Evolutionary conservation across 2,888 invertebrate species (phyloP).

Genomic region (Ichneumoninae sp.): DNA sequence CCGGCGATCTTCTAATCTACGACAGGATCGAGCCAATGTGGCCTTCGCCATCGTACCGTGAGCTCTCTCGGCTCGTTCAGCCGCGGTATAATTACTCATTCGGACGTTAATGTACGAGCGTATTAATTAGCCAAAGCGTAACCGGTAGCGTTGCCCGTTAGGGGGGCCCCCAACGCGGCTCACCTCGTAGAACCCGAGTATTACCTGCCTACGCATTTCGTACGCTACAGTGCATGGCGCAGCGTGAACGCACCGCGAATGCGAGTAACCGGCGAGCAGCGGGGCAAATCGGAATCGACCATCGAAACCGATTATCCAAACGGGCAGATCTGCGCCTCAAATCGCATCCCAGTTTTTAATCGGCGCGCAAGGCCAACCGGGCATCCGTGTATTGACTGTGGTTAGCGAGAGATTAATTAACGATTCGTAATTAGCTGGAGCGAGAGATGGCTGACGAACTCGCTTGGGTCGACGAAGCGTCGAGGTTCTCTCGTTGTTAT

Average conservation of each 20-base stretch:
- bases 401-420: constrained; percentile 56
- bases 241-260: not conserved
- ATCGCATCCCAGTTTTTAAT: constrained; percentile 54
- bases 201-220: constrained; percentile 61
- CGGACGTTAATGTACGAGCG: constrained; percentile 79
- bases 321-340: constrained; percentile 43
- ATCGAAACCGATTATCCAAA: constrained; percentile 62
- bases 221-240: constrained; percentile 13
- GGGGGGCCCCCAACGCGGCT: constrained; percentile 34
- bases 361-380: not conserved
- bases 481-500: constrained; percentile 38
- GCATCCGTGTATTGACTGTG: not conserved
- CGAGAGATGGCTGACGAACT: constrained; percentile 49
- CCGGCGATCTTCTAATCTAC: constrained; percentile 77
- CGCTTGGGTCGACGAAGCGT: constrained; percentile 42
- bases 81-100: constrained; percentile 77
- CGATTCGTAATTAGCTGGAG: constrained; percentile 54
- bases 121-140: constrained; percentile 78
- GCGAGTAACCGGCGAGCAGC: constrained; percentile 21
- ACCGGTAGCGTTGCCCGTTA: constrained; percentile 67
- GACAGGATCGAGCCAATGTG: constrained; percentile 75
- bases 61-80: constrained; percentile 64
- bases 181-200: constrained; percentile 16
- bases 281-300: constrained; percentile 32
- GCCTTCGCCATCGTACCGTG: constrained; percentile 67